A percentile compares a stretch with the other conserved stretches of the same genome.
These are phyloP conservation scores for Heliconius himera DNA, from an alignment of 1,140 invertebrate genomes.

Conservation along the genomic window DNA sequence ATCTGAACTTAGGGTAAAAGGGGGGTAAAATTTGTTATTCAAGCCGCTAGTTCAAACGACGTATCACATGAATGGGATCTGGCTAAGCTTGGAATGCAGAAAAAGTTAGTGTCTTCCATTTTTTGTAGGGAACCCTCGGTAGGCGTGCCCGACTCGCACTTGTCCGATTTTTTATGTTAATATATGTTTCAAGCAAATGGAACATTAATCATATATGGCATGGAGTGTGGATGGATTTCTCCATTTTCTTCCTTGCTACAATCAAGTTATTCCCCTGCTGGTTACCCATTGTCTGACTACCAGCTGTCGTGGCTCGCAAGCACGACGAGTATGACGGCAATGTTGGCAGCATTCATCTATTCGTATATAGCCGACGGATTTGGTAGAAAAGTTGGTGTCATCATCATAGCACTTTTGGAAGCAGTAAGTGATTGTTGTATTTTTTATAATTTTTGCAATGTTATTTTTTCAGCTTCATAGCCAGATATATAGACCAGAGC, in stretches of 20 bases:
- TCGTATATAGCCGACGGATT: conserved; percentile 41
- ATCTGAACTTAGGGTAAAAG: too few species aligned
- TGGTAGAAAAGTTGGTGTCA: conserved; percentile 43
- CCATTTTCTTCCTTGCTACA: conserved; percentile 76
- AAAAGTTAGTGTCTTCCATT: too few species aligned
- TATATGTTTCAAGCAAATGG: conserved; percentile 73
- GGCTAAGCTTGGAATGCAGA: too few species aligned
- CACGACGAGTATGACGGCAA: conserved; percentile 32
- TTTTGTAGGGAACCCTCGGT: too few species aligned
- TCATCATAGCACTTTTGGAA: conserved; percentile 41
- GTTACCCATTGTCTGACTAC: conserved; percentile 70
- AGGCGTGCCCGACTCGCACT: too few species aligned
- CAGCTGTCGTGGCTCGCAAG: conserved; percentile 75
- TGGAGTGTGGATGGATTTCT: conserved; percentile 81
- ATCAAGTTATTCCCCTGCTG: conserved; percentile 66
- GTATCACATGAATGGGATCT: too few species aligned
- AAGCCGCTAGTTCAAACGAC: too few species aligned
- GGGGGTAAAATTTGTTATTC: too few species aligned
- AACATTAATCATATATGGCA: conserved; percentile 74
- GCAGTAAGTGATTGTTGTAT: conserved; percentile 34
- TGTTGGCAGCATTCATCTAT: conserved; percentile 32
- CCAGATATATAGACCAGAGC: too few species aligned
- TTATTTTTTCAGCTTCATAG: too few species aligned
- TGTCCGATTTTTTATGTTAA: too few species aligned
- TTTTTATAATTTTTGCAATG: too few species aligned